These are phyloP conservation scores for Hypsibius dujardini DNA, from an alignment of 1,140 invertebrate species.

Conservation along the genomic window DNA sequence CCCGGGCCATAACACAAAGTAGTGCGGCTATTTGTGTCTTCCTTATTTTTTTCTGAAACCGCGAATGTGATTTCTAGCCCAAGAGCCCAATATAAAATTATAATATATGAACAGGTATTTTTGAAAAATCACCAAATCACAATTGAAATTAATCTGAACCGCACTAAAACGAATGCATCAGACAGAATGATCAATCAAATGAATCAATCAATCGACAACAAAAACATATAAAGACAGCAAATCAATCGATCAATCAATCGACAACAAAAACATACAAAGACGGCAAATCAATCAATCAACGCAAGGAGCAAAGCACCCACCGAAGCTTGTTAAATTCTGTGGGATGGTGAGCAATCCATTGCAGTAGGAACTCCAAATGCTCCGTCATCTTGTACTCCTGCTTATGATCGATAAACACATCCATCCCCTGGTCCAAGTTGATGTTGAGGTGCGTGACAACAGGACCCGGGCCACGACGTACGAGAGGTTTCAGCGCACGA, in stretches of 20 bases:
- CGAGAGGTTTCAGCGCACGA: neutral
- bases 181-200: constrained; percentile 5
- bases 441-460: neutral
- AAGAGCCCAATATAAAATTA: no score
- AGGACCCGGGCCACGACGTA: neutral
- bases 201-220: neutral
- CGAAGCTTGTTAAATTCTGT: neutral
- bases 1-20: no score
- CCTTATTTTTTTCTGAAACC: no score
- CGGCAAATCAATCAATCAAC: no score
- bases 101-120: no score
- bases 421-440: neutral
- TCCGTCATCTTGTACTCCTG: neutral
- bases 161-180: neutral
- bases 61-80: no score
- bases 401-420: neutral
- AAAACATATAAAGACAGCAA: no score
- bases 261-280: no score
- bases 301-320: neutral
- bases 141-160: neutral
- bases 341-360: neutral
- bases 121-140: neutral
- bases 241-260: no score
- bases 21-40: no score
- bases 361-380: neutral